Percentiles rank a stretch among this genome's conserved stretches.
These are phyloP conservation scores for Dermochelys coriacea DNA, from an alignment of 2,797 vertebrate genomes.

Conservation along the genomic window DNA sequence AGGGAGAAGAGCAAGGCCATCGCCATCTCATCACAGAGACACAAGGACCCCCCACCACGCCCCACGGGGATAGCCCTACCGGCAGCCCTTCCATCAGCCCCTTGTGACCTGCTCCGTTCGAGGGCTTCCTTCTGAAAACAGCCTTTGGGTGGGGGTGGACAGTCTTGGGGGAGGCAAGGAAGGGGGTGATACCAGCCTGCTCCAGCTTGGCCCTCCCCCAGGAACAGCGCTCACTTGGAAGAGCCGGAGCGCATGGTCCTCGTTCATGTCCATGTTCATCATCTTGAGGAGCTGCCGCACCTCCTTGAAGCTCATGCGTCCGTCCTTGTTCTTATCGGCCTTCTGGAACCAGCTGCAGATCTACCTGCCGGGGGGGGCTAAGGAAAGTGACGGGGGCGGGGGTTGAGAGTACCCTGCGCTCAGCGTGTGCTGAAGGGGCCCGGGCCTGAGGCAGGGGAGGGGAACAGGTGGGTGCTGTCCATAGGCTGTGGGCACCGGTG, in stretches of 20 bases:
- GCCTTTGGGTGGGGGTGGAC: neutral
- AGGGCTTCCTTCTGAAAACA: neutral
- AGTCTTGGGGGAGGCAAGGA: neutral
- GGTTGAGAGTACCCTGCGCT: neutral
- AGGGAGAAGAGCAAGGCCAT: neutral
- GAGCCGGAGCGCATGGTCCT: constrained; percentile 88
- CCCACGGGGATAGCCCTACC: too few relatives aligned
- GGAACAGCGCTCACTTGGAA: constrained; percentile 84
- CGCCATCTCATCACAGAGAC: neutral
- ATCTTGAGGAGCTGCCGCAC: constrained; percentile 90
- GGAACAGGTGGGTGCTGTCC: neutral
- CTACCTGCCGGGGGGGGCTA: constrained; percentile 86
- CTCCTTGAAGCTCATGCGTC: constrained; percentile 94
- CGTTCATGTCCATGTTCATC: constrained; percentile 97
- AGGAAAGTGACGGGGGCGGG: constrained; percentile 75
- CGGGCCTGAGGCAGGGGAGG: neutral
- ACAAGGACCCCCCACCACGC: neutral
- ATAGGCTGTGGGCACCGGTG: neutral
- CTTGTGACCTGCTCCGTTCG: neutral
- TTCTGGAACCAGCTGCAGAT: constrained; percentile 95
- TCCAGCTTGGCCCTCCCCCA: neutral
- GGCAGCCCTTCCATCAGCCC: neutral
- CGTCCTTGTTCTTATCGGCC: constrained; percentile 96
- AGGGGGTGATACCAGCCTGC: neutral
- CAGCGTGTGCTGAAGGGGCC: too few relatives aligned